A percentile compares a stretch with the other conserved stretches of the same genome.
Conservation (phyloP, 2,113 vertebrate genomes). For the Syngnathus floridae region DNA sequence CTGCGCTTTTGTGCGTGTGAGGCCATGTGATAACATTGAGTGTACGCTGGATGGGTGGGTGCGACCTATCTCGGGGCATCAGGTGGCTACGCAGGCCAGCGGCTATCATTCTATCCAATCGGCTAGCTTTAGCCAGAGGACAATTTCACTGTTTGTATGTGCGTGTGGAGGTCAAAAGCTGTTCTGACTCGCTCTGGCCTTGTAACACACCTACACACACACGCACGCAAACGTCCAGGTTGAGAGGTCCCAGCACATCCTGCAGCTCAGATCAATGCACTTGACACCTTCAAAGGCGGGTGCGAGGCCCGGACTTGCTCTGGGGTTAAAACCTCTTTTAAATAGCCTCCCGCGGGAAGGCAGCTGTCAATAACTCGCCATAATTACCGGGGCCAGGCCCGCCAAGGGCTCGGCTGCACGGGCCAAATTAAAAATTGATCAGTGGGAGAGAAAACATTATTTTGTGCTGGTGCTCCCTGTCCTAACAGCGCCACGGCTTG, state of each 20-base stretch:
- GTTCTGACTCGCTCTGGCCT: constrained; percentile 51
- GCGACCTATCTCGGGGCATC: constrained; percentile 43
- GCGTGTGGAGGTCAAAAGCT: constrained; percentile 39
- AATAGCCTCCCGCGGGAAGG: constrained; percentile 81
- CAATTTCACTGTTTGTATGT: constrained; percentile 15
- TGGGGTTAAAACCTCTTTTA: constrained; percentile 86
- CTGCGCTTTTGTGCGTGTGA: constrained; percentile 24
- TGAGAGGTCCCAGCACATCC: constrained; percentile 76
- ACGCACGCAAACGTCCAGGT: constrained; percentile 66
- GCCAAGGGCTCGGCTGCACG: constrained; percentile 64
- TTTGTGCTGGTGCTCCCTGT: constrained; percentile 68
- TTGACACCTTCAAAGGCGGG: constrained; percentile 83
- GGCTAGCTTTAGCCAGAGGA: constrained; percentile 56
- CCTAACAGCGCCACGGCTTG: constrained; percentile 56
- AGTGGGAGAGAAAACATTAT: constrained; percentile 74
- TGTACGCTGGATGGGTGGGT: constrained; percentile 9
- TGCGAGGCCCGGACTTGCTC: constrained; percentile 78
- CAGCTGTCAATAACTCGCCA: constrained; percentile 84
- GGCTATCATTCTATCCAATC: constrained; percentile 43
- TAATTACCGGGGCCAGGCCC: constrained; percentile 82
- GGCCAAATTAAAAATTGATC: constrained; percentile 80
- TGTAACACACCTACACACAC: constrained; percentile 59
- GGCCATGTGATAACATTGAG: constrained; percentile 24
- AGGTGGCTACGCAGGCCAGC: constrained; percentile 49
- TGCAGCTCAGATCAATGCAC: constrained; percentile 83